Evolutionary conservation across 2,888 invertebrate species (phyloP), one percentile per base, ranked within the genome.

Genomic region (Schrankia costaestrigalis): DNA sequence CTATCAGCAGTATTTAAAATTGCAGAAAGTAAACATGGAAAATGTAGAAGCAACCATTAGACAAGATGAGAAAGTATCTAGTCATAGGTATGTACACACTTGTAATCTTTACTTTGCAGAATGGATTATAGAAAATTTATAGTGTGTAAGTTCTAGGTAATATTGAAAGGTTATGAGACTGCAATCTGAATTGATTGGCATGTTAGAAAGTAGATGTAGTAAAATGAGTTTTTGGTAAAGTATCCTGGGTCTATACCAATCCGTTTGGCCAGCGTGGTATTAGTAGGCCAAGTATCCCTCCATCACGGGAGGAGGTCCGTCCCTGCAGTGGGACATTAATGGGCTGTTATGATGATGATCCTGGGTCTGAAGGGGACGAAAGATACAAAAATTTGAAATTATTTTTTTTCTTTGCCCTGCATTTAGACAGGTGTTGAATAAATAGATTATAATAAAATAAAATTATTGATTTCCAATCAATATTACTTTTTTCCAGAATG

Each of bases 1-100:
- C 32, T 92, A 90, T 63, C 89, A 84, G 52, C 92, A 86, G 73
- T 90, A 89, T 65, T 89, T 82, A 70, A 92, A 86, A 68, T 66
- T 89, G 13, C 86, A 82, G 49, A 89, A 87, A 54, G 88, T 85
- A 47, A 78, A 78, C 63, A 79, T 64, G 71, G 87, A 75, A 57
- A 81, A 74, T 76, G 79, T 71, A 63, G 90, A 80, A 59, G 79
- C 90, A 56, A 91, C 91, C 76, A 70, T 89, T 71, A 62, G 89
- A 71, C 66, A 73, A 82, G 68, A 90, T 76, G 64, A 84, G 17
- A 82, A 73, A 44, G 49, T 82, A 11, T 60, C 81, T 8, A 75
- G 63, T 47, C 78, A 79, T 45, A 79, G 83, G 83, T 80, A 28
- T 14, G 17, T 22, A n/a, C n/a, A n/a, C n/a, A n/a, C n/a, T n/a